These are phyloP conservation scores for Ardeotis arabs DNA, from an alignment of 2,113 vertebrate species.

Conservation along the genomic window DNA sequence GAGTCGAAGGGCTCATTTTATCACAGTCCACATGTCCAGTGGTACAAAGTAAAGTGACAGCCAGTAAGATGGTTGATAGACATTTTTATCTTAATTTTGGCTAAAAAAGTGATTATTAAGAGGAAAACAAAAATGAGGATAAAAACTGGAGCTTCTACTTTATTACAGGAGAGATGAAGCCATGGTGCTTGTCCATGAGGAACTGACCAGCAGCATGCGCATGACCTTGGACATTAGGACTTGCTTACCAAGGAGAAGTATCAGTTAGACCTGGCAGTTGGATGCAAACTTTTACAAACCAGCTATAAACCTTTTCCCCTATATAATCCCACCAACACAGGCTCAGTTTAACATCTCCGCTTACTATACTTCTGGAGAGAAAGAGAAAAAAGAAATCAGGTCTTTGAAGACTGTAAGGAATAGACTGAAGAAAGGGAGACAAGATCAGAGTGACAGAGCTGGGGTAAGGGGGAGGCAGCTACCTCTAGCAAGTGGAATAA, in stretches of 20 bases:
- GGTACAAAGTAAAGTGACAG: neutral
- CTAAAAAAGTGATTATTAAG: neutral
- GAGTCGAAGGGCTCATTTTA: neutral
- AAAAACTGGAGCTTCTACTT: neutral
- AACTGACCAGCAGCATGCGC: neutral
- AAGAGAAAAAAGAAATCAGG: neutral
- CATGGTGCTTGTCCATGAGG: neutral
- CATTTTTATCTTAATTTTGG: neutral
- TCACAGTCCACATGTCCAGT: neutral
- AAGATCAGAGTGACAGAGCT: neutral
- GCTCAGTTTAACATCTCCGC: neutral
- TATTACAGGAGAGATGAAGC: neutral
- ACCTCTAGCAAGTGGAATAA: neutral
- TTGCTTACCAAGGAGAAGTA: neutral
- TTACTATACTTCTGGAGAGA: neutral
- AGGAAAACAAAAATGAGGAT: neutral
- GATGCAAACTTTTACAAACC: neutral
- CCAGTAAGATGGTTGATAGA: neutral
- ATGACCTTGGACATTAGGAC: neutral
- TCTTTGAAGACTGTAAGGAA: conserved; percentile 1
- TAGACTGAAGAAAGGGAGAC: neutral
- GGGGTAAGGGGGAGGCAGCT: neutral
- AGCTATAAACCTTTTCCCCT: neutral
- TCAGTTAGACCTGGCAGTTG: neutral
- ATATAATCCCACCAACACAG: neutral